Base-by-base conservation (phyloP, 2,888 invertebrate species). In the Muscina levida region DNA sequence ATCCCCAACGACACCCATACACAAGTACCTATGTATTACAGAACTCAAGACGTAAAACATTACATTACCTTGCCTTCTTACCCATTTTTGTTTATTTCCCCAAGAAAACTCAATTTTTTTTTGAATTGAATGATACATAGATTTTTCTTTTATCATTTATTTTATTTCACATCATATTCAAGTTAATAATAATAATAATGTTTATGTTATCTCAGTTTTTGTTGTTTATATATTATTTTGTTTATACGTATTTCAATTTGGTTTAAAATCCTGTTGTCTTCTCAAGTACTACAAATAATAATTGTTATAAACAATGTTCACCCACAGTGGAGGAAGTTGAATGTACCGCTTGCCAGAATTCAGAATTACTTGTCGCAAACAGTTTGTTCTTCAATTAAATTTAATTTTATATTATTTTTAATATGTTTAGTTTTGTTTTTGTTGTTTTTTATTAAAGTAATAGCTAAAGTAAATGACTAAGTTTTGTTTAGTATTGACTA, bases 101-200 rank as follows among this genome's bases (percentile, higher is more conserved):
- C 10, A 5, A 68, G 71, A 79, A 44, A 59, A 71, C 71, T 71
- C 4, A n/a, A 39, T 22, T 59, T 39, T 5, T 2, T 56, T 26
- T 22, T 22, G 22, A 24, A 42, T 39, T 80, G 3, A 71, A 66
- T 67, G 15, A 73, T 80, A 80, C 76, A 80, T 73, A 59, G 15
- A 74, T 19, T 80, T 72, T 44, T 31, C 70, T 42, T 62, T 72
- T 74, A 59, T 81, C 72, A 57, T 81, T 74, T 77, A 57, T 81
- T 74, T 77, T 76, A 73, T 72, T 74, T 72, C 78, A 82, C 82
- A 82, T 79, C 79, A 75, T 82, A 79, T 79, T 83, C 70, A 74
- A 78, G 68, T 75, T 78, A 48, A 71, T 83, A 80, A 70, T 78
- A 82, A 75, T 80, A 72, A 70, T 78, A 82, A 75, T 80, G 74